Evolutionary conservation across 2,888 invertebrate genomes (phyloP), one percentile per base, ranked within the genome.

Genomic region (Hyposoter didymator): DNA sequence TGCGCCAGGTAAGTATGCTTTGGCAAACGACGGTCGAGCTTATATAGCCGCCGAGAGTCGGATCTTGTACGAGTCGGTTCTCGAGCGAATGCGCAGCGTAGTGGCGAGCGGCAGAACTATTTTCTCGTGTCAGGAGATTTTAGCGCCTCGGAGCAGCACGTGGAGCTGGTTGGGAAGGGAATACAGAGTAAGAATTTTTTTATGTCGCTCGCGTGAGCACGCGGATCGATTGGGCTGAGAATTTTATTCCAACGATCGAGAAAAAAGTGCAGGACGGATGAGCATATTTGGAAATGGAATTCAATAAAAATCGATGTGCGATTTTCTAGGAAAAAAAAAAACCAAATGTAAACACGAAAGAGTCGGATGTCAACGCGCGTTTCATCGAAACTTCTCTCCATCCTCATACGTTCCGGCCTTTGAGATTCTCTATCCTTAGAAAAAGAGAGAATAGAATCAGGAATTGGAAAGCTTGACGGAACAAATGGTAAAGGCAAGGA

Each of bases 1-100:
- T 83, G 83, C 78, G 83, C 84, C 84, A 84, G 84, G 75, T 84
- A 82, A 85, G 82, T 85, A 85, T 85, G 82, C 82, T 85, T 82
- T 75, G 49, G 62, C 49, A 10, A 28, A 1, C 22, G 45, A 17
- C 67, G 10, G 28, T 14, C 75, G 2, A 6, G 67, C 8, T 82
- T 85, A 82, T 82, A 82, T 82, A 66, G 66, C 22, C 55, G 66
- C 17, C 14, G 5, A 2, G 74, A 2, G 32, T 2, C 32, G n/a
- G 4, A 8, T 45, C 66, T 39, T 8, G 64, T 55, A 35, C 49
- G 84, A 84, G 84, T 66, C 35, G 14, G n/a, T 32, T 72, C 47
- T 45, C 59, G 70, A 70, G 64, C 35, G 12, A 19, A n/a, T 84
- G 84, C 84, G 84, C 32, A 55, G 75, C 72, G 49, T 76, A 66